Base-by-base conservation (phyloP, 2,888 invertebrate genomes). In the Drosophila nr. fundita region DNA sequence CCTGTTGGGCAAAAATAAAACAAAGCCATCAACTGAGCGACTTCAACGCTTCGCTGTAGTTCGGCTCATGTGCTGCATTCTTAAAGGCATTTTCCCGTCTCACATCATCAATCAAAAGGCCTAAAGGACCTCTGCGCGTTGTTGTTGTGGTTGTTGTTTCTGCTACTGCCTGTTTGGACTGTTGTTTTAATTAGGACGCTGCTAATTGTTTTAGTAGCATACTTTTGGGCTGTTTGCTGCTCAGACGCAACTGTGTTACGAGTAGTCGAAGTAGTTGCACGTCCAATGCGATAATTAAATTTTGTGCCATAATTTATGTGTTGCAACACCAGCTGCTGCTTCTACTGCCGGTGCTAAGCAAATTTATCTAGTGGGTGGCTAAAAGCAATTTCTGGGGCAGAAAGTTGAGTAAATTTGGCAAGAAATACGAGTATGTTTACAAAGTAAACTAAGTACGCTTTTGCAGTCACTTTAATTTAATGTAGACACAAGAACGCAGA, bases 121-220 rank as follows among this genome's bases (percentile, higher is more conserved):
- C 69, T 67, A n/a, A n/a, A 54, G 66, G 62, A 57, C 49, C 24
- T 38, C 45, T 49, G 60, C 8, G 18, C 24, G 55, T 40, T 50
- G 40, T 63, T 64, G 60, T 59, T 64, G 55, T 69, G 7, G 24
- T 48, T 48, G 48, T 10, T 49, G 18, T 27, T 48, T 27, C 8
- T 27, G 61, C 6, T 60, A 32, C 54, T 54, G 57, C 58, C 59
- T 54, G 69, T 74, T 79, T 63, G 34, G 76, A 80, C 60, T 89
- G 80, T 80, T 82, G 87, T 76, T 89, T 89, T 88, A 90, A 90
- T 86, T 89, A 84, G 89, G 72, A 76, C 81, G 59, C 76, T 79
- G 88, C 86, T 85, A 85, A 85, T 85, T 85, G 85, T 85, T 86
- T 86, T 90, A 86, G 90, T 89, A 90, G 76, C 86, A 78, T 90